A percentile compares a stretch with the other conserved stretches of the same genome.
Conservation (phyloP, 2,888 invertebrate genomes). For the Morpho helenor region DNA sequence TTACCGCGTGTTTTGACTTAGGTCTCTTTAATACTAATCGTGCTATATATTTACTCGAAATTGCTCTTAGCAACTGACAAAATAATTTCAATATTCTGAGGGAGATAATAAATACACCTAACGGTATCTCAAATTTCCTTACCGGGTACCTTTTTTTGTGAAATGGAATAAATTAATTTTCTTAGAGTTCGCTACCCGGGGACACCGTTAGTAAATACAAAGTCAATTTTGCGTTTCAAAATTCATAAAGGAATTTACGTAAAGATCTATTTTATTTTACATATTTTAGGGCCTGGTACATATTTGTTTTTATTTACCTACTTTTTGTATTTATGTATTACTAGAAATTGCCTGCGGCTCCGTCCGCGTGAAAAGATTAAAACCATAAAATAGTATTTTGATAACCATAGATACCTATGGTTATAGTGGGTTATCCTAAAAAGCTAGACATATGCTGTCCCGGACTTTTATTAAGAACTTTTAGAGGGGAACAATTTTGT, state of each 20-base stretch:
- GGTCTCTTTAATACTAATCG: too few relatives aligned
- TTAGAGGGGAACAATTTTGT: too few relatives aligned
- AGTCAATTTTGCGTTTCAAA: conserved; percentile 31
- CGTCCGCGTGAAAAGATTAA: too few relatives aligned
- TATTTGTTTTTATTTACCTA: not conserved
- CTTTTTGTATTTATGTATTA: too few relatives aligned
- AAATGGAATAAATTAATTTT: conserved; percentile 9
- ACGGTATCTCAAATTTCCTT: not conserved
- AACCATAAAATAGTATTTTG: too few relatives aligned
- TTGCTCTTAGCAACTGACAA: not conserved
- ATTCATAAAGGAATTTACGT: conserved; percentile 29
- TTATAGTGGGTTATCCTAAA: too few relatives aligned
- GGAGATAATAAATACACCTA: not conserved
- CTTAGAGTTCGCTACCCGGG: conserved; percentile 8
- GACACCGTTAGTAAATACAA: conserved; percentile 15
- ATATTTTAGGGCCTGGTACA: not conserved
- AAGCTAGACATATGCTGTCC: too few relatives aligned
- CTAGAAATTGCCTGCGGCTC: too few relatives aligned
- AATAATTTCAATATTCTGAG: not conserved
- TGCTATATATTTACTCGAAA: not conserved
- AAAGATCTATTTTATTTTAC: not conserved
- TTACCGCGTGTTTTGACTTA: not conserved
- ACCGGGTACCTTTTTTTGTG: conserved; percentile 3
- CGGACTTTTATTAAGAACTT: too few relatives aligned
- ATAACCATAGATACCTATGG: too few relatives aligned